Evolutionary conservation across 2,888 invertebrate genomes (phyloP).

Genomic region (Ochlodes sylvanus): DNA sequence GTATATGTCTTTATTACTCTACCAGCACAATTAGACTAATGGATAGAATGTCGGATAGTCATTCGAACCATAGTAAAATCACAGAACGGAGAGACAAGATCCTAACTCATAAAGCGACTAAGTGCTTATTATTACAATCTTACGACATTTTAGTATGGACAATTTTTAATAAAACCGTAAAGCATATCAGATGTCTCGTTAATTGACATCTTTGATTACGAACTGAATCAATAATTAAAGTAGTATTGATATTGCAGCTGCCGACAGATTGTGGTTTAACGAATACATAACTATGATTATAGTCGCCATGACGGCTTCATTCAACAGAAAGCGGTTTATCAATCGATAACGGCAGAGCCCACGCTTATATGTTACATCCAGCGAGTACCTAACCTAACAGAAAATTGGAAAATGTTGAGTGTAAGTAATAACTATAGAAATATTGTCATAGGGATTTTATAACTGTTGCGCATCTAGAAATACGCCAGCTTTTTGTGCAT

Average conservation of each 20-base stretch:
- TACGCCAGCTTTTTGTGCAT: too few species aligned
- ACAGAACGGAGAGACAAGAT: too few species aligned
- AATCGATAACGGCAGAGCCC: conserved; percentile 45
- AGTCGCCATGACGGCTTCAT: conserved; percentile 32
- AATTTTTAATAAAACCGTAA: not conserved
- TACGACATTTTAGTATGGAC: not conserved
- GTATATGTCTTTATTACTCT: too few species aligned
- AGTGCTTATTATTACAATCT: too few species aligned
- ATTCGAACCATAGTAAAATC: too few species aligned
- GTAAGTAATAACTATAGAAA: conserved; percentile 5
- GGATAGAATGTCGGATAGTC: too few species aligned
- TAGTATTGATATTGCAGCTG: not conserved
- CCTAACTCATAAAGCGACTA: too few species aligned
- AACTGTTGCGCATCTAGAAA: too few species aligned
- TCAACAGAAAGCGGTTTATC: conserved; percentile 49
- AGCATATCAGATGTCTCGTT: not conserved
- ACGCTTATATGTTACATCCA: not conserved
- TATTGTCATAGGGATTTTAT: not conserved
- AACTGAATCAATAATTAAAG: not conserved
- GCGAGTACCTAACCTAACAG: not conserved
- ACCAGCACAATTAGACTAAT: too few species aligned
- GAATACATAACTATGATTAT: not conserved
- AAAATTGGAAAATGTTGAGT: conserved; percentile 18
- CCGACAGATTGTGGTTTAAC: not conserved
- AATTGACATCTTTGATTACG: not conserved